phyloP scores from a whole-genome alignment of 53 echinoderm and acorn worm genomes.

The Crossaster papposus region DNA sequence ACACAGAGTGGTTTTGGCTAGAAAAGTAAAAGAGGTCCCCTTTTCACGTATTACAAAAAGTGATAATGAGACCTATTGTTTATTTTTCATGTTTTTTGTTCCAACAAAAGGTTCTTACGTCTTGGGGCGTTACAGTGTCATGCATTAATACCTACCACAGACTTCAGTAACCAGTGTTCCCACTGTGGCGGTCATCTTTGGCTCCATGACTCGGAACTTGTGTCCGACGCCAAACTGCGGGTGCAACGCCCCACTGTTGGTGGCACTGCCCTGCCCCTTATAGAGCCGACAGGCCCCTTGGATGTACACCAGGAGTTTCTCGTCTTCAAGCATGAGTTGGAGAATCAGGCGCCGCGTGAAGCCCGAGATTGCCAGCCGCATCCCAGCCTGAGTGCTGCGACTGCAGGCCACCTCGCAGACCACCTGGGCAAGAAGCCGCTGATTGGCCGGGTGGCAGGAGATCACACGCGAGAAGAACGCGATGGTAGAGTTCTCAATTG shows the following conservation, averaged over 20 bases:
- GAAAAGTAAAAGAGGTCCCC: too few relatives aligned
- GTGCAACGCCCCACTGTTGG: slow-evolving; percentile 53
- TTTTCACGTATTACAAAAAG: too few relatives aligned
- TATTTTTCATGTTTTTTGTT: too few relatives aligned
- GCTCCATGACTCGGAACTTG: slow-evolving; percentile 90
- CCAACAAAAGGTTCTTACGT: too few relatives aligned
- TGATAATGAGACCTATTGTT: too few relatives aligned
- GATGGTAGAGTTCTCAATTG: slow-evolving; percentile 89
- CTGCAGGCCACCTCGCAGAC: slow-evolving; percentile 94
- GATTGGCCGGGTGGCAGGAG: slow-evolving; percentile 86
- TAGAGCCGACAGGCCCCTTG: slow-evolving; percentile 80
- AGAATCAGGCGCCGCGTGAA: slow-evolving; percentile 95
- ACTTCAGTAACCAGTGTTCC: slow-evolving; percentile 79
- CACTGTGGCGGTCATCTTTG: slow-evolving; percentile 82
- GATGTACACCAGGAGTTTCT: slow-evolving; percentile 78
- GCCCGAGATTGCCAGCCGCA: slow-evolving; percentile 83
- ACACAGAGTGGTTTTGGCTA: neutral
- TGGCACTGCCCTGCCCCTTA: slow-evolving; percentile 57
- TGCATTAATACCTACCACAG: slow-evolving; percentile 68
- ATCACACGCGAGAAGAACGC: slow-evolving; percentile 88
- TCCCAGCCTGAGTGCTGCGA: slow-evolving; percentile 66
- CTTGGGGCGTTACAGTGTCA: too few relatives aligned
- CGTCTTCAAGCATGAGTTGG: slow-evolving; percentile 98
- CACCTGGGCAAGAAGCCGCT: slow-evolving; percentile 89
- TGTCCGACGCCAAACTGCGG: slow-evolving; percentile 90